Conservation (phyloP, 1,140 invertebrate species). For the Delia radicum region DNA sequence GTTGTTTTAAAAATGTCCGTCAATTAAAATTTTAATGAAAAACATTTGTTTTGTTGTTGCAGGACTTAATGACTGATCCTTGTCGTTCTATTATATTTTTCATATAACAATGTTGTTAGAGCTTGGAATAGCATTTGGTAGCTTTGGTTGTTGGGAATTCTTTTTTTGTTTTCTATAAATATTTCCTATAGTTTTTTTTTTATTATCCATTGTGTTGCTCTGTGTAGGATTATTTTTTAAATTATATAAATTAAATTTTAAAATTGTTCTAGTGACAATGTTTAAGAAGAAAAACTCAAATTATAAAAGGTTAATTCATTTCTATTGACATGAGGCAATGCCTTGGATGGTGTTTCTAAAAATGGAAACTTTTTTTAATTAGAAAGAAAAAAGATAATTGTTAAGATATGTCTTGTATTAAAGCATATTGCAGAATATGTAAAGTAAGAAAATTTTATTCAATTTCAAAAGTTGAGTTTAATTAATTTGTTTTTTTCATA, state of each 20-base stretch:
- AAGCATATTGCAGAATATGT: neutral
- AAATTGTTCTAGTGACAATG: neutral
- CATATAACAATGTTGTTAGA: no score
- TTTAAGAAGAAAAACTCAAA: constrained; percentile 6
- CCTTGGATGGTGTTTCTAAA: neutral
- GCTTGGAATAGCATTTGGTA: neutral
- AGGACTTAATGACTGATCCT: neutral
- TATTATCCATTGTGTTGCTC: neutral
- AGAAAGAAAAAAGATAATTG: no score
- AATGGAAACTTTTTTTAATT: neutral
- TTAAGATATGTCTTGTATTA: no score
- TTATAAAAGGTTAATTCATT: constrained; percentile 22
- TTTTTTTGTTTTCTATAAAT: neutral
- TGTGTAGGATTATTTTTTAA: neutral
- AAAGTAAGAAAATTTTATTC: neutral
- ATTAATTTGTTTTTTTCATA: neutral
- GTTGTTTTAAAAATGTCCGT: constrained; percentile 48
- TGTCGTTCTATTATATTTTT: neutral
- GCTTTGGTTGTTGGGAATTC: neutral
- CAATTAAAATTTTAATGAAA: constrained; percentile 56
- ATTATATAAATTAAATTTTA: constrained; percentile 14
- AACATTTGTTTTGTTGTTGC: constrained; percentile 37
- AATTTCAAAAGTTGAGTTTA: neutral
- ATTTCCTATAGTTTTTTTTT: neutral
- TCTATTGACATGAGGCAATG: constrained; percentile 23